Evolutionary conservation across 2,888 invertebrate genomes (phyloP).

Genomic region (Leptopterna dolabrata): DNA sequence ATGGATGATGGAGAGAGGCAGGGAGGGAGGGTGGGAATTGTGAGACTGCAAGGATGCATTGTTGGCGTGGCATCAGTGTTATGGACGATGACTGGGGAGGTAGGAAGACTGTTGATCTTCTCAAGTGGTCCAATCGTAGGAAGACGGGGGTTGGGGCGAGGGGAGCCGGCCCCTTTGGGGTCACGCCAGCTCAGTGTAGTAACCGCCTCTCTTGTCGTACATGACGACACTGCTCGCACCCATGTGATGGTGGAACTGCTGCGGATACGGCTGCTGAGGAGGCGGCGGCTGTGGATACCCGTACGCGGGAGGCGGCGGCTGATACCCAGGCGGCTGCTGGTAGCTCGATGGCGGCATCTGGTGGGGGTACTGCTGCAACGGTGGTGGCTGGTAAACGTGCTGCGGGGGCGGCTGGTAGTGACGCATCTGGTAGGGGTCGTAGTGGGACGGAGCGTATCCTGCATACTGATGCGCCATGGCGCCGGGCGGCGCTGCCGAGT

Average conservation of each 20-base stretch:
- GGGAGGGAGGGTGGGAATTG: no score
- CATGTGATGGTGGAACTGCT: slow-evolving; percentile 53
- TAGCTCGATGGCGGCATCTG: slow-evolving; percentile 49
- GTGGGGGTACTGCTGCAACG: slow-evolving; percentile 47
- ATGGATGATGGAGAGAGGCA: no score
- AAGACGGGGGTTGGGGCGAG: slow-evolving; percentile 24
- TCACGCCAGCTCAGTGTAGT: slow-evolving; percentile 63
- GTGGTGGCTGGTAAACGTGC: slow-evolving; percentile 30
- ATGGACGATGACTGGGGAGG: background rate
- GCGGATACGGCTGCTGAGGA: slow-evolving; percentile 36
- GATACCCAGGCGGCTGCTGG: slow-evolving; percentile 43
- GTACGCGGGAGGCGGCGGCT: background rate
- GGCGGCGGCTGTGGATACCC: slow-evolving; percentile 30
- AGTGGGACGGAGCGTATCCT: slow-evolving; percentile 40
- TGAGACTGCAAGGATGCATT: no score
- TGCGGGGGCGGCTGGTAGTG: slow-evolving; percentile 46
- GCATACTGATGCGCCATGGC: slow-evolving; percentile 25
- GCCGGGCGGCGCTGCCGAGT: slow-evolving; percentile 14
- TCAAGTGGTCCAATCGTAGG: slow-evolving; percentile 11
- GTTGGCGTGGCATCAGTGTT: no score
- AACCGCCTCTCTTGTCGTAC: slow-evolving; percentile 62
- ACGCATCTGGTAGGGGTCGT: slow-evolving; percentile 30
- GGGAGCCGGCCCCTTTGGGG: slow-evolving; percentile 53
- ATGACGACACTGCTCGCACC: slow-evolving; percentile 62
- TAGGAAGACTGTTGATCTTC: slow-evolving; percentile 1